Conservation (phyloP, 2,888 invertebrate species). For the Diarsia rubi region DNA sequence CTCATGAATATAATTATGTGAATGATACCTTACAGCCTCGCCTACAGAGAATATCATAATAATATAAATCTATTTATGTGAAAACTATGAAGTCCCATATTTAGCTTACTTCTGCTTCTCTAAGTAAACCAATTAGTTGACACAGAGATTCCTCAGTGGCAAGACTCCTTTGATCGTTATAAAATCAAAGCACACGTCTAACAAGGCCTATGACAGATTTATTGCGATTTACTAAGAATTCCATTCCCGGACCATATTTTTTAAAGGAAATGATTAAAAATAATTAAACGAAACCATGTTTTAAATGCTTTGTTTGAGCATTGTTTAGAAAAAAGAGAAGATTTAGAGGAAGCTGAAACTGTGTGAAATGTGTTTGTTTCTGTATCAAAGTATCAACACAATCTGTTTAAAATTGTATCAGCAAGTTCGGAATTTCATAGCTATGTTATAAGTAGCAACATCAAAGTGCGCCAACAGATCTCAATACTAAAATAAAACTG, state of each 20-base stretch:
- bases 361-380: not conserved
- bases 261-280: slow-evolving; percentile 75
- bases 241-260: slow-evolving; percentile 74
- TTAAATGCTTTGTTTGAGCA: slow-evolving; percentile 39
- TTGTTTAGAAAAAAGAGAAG: slow-evolving; percentile 18
- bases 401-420: not conserved
- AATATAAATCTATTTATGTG: slow-evolving; percentile 19
- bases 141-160: slow-evolving; percentile 79
- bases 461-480: slow-evolving; percentile 30
- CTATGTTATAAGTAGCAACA: slow-evolving; percentile 11
- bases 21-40: not conserved
- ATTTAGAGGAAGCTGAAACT: not conserved
- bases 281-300: slow-evolving; percentile 54
- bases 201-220: slow-evolving; percentile 89
- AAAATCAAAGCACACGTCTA: slow-evolving; percentile 85
- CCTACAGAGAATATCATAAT: slow-evolving; percentile 22
- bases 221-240: slow-evolving; percentile 82
- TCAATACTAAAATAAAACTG: slow-evolving; percentile 39
- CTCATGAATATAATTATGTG: slow-evolving; percentile 5
- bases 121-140: slow-evolving; percentile 87
- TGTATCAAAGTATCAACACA: not conserved
- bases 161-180: slow-evolving; percentile 85
- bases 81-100: slow-evolving; percentile 69
- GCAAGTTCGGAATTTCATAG: slow-evolving; percentile 14
- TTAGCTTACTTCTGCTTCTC: slow-evolving; percentile 76